Evolutionary conservation across 2,797 vertebrate species (phyloP).

Genomic region (Ctenochaetus hawaiiensis): DNA sequence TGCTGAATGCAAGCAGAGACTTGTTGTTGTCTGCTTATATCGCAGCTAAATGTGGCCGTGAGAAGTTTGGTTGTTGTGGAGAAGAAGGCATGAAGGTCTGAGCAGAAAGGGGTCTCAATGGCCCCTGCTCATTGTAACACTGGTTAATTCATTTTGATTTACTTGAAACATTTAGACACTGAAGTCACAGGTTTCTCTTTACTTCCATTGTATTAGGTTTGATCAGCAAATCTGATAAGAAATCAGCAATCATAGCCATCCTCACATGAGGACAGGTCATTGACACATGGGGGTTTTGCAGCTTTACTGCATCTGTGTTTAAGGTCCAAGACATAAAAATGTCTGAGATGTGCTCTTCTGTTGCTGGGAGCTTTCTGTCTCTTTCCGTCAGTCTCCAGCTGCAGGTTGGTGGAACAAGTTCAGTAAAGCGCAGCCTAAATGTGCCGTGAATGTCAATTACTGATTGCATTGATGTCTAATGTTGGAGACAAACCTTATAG

Average conservation of each 20-base stretch:
- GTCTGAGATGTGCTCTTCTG: constrained; percentile 11
- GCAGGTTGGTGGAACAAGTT: constrained; percentile 41
- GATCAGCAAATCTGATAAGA: background rate
- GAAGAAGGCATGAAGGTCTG: constrained; percentile 14
- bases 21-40: constrained; percentile 45
- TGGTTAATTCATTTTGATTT: background rate
- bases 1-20: constrained; percentile 49
- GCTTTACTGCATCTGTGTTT: constrained; percentile 1
- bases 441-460: constrained; percentile 60
- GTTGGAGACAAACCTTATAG: constrained; percentile 1
- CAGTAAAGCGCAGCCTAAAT: constrained; percentile 29
- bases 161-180: background rate
- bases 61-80: constrained; percentile 55
- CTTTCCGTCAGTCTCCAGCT: constrained; percentile 30
- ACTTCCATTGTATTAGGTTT: background rate
- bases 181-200: background rate
- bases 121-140: background rate
- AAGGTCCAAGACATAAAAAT: constrained; percentile 1
- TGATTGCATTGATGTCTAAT: constrained; percentile 33
- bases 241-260: background rate
- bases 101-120: background rate
- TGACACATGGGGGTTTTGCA: background rate
- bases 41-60: constrained; percentile 29
- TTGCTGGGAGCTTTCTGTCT: constrained; percentile 10
- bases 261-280: background rate